These are phyloP conservation scores for Spheniscus humboldti DNA, from an alignment of 2,797 vertebrate species.

Conservation along the genomic window DNA sequence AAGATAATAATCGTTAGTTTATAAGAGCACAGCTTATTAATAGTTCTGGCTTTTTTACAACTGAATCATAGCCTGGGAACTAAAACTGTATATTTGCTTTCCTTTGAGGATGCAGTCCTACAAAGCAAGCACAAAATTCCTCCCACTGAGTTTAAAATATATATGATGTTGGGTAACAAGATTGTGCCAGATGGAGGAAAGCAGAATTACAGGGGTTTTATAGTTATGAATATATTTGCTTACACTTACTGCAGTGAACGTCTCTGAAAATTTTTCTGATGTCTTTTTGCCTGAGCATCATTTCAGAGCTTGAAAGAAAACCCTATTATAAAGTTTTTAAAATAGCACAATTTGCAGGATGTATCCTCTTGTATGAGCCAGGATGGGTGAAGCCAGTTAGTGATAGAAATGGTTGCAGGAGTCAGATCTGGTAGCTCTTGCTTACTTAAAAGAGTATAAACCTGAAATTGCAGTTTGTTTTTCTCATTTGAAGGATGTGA, in stretches of 20 bases:
- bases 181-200: neutral
- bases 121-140: neutral
- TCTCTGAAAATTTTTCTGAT: neutral
- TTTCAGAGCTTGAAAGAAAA: neutral
- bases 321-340: accelerated
- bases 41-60: neutral
- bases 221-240: neutral
- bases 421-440: neutral
- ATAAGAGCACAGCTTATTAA: neutral
- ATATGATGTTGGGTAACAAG: neutral
- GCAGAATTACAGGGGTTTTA: neutral
- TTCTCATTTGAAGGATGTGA: neutral
- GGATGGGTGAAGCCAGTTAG: neutral
- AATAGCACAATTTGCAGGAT: neutral
- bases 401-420: neutral
- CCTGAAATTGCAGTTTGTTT: neutral
- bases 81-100: neutral
- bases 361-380: neutral
- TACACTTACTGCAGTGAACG: neutral
- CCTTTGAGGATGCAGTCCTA: neutral
- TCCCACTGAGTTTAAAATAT: neutral
- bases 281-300: neutral
- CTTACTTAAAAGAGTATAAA: neutral
- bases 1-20: neutral
- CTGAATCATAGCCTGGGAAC: neutral